Base-by-base conservation (phyloP, 2,888 invertebrate species). In the Euclidia mi region DNA sequence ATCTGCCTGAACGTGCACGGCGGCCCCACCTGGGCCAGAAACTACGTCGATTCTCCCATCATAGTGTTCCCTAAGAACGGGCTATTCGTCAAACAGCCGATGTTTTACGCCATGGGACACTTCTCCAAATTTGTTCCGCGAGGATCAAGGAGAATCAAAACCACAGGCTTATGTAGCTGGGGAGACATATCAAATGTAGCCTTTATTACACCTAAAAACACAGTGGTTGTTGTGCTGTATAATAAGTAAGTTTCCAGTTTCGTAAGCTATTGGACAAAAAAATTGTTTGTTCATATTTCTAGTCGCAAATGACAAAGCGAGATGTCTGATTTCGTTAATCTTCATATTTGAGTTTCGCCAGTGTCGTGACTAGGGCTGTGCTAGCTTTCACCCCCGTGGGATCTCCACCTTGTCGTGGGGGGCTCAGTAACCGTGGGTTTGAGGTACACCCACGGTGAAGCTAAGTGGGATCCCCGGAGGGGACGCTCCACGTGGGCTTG, bases 1-100 rank as follows among this genome's bases (percentile, higher is more conserved):
- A 84, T 98, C 49, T 97, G 96, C 6, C 87, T 99, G 10, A 95
- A 98, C 82, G 78, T 91, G 63, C 48, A 84, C 10, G 98, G 98
- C 9, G 98, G 98, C 0, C 99, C 98, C 0, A 97, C 96, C 76
- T 98, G 97, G 96, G 95, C 95, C 0, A 71, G 89, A 0, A 98
- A 98, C 88, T 95, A 91, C 77, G 97, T 98, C 0, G 98, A 99
- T 89, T 95, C 98, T 0, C 96, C 98, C 0, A 82, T 93, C 28
- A 96, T 99, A 42, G 89, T 92, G 9, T 78, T 85, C 52, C 80
- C 88, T 0, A 81, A 86, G 0, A 65, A 90, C 3, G 95, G 95
- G 34, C 97, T 97, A 87, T 98, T 98, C 84, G 96, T 97, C 80
- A 98, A 98, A 76, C 98, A 99, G 81, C 98, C 99, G 0, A 97